A percentile compares a stretch with the other conserved stretches of the same genome.
Evolutionary conservation across 2,888 invertebrate species (phyloP).

Genomic region (Lysandra bellargus): DNA sequence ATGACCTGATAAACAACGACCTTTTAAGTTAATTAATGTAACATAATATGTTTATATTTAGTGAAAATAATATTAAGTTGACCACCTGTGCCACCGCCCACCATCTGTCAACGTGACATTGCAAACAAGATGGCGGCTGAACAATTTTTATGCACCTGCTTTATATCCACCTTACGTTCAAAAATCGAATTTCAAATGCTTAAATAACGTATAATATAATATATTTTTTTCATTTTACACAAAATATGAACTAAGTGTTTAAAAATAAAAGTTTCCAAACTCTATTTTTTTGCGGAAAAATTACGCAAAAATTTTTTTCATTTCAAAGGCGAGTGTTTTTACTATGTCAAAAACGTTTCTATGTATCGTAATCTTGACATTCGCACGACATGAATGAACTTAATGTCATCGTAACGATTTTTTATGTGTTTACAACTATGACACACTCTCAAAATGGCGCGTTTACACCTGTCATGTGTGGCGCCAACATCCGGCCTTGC

Average conservation of each 20-base stretch:
- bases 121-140: neutral
- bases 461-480: conserved; percentile 3
- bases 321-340: neutral
- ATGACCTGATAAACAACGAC: neutral
- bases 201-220: neutral
- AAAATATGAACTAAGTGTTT: no score
- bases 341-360: no score
- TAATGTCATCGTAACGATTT: conserved; percentile 15
- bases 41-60: neutral
- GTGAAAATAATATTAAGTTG: neutral
- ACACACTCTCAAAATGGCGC: conserved; percentile 15
- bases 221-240: no score
- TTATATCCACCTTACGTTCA: neutral
- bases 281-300: neutral
- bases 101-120: conserved; percentile 13
- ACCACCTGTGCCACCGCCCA: neutral
- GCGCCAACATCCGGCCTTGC: conserved; percentile 22
- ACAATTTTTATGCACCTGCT: neutral
- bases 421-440: conserved; percentile 24
- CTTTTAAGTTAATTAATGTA: neutral
- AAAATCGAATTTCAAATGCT: neutral
- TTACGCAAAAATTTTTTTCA: neutral
- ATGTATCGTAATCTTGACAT: neutral
- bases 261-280: neutral
- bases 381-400: neutral